Base-by-base conservation (phyloP, 2,113 vertebrate genomes). In the Ondatra zibethicus region DNA sequence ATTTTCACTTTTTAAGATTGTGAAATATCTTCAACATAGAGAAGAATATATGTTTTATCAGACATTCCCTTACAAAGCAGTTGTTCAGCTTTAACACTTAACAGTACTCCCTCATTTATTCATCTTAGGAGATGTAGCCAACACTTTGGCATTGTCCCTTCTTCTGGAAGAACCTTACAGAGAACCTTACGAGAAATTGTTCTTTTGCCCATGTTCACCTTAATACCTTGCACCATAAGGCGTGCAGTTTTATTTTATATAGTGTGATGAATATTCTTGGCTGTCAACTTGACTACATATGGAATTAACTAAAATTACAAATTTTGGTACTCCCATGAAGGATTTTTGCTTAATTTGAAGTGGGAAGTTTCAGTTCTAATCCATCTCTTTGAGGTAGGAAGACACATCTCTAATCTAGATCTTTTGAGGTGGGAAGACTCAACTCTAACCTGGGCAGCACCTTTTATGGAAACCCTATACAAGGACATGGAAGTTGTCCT, bases 121-220 rank as follows among this genome's bases (percentile, higher is more conserved):
- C 33, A 9, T 39, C 16, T 80, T 23, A 58, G 14, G 25, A 88
- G 16, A 25, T 29, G 16, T 2, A 16, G 80, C 13, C 36, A 33
- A 33, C 42, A 1, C 27, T 5, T 39, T 11, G 5, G 7, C 2
- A 23, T 45, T 13, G 0, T 2, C 5, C 0, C 29, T 8, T 5
- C 31, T 52, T 7, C 9, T 23, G 23, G 4, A 33, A 7, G 2
- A 2, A 45, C 12, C 11, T 3, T 39, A 27, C 6, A 82, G 33
- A 63, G 42, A 0, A 58, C 4, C 63, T 33, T 5, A 2, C 36
- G 29, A 36, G 17, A 8, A 12, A 70, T 36, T 23, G 1, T 12
- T 85, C 11, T 36, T 36, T 84, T 45, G 68, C 14, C 4, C 29
- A 23, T 8, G 19, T 33, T 27, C 29, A 0, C 0, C 61, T 50